Evolutionary conservation across 1,140 invertebrate genomes (phyloP).

Genomic region (Subanguina moxae): DNA sequence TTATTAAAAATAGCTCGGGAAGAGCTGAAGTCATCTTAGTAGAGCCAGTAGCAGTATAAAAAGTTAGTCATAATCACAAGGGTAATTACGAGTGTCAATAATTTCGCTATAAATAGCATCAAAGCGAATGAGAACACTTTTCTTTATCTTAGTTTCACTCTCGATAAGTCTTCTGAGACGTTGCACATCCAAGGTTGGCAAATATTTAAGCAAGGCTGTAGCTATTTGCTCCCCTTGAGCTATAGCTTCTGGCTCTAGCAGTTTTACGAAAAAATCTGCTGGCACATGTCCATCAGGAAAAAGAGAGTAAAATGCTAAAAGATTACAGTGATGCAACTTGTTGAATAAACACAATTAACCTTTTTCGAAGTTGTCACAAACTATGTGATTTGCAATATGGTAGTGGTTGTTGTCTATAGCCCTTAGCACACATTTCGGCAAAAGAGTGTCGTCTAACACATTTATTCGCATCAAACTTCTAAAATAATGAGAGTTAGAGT

Average conservation of each 20-base stretch:
- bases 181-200: constrained; percentile 17
- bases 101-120: constrained; percentile 19
- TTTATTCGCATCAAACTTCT: constrained; percentile 14
- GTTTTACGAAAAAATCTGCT: constrained; percentile 13
- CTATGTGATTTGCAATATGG: constrained; percentile 19
- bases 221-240: constrained; percentile 10
- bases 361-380: constrained; percentile 9
- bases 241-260: constrained; percentile 6
- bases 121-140: constrained; percentile 11
- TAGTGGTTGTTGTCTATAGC: constrained; percentile 15
- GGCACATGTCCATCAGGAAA: constrained; percentile 23
- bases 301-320: constrained; percentile 12
- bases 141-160: background rate
- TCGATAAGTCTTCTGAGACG: constrained; percentile 14
- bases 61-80: constrained; percentile 7
- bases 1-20: no score
- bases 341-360: background rate
- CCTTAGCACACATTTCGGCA: constrained; percentile 9
- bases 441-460: constrained; percentile 4
- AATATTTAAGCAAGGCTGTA: constrained; percentile 6
- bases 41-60: no score
- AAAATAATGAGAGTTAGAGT: background rate
- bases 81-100: constrained; percentile 9
- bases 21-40: no score
- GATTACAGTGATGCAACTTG: background rate